Conservation (phyloP, 2,888 invertebrate species). For the Amitus sp. region DNA sequence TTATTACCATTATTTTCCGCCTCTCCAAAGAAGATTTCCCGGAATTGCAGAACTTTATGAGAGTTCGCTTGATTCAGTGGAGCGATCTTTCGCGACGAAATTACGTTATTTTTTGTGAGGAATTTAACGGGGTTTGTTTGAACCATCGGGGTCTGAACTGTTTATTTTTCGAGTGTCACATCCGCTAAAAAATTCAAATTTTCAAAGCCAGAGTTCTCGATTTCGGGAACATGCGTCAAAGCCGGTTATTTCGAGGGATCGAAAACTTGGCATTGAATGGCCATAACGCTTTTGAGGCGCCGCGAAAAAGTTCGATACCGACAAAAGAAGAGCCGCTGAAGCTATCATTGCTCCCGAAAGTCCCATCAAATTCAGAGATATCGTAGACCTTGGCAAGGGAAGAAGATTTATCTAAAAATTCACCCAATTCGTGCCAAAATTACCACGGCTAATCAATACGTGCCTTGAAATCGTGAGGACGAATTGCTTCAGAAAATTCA, state of each 20-base stretch:
- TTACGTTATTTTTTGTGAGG: neutral
- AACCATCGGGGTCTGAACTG: too few species aligned
- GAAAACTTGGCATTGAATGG: conserved; percentile 43
- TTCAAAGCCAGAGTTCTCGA: conserved; percentile 3
- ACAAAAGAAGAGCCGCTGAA: conserved; percentile 28
- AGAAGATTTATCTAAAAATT: conserved; percentile 35
- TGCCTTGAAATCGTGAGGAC: too few species aligned
- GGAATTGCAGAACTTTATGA: neutral
- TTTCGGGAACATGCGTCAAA: conserved; percentile 29
- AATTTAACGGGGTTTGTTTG: neutral
- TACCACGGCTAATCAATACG: conserved; percentile 35
- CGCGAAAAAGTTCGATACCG: conserved; percentile 39
- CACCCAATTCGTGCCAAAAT: conserved; percentile 27
- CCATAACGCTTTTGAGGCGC: conserved; percentile 47
- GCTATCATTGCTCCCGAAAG: conserved; percentile 58
- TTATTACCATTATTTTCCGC: neutral
- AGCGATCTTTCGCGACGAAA: neutral
- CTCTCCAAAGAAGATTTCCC: too few species aligned
- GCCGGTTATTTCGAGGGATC: conserved; percentile 36
- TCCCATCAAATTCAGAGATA: conserved; percentile 54
- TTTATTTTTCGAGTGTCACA: too few species aligned
- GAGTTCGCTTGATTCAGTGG: neutral
- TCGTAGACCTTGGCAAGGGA: conserved; percentile 46
- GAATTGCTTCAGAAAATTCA: too few species aligned
- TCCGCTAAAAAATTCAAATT: neutral